phyloP scores from a whole-genome alignment of 2,113 vertebrate genomes.

The Gadus macrocephalus region DNA sequence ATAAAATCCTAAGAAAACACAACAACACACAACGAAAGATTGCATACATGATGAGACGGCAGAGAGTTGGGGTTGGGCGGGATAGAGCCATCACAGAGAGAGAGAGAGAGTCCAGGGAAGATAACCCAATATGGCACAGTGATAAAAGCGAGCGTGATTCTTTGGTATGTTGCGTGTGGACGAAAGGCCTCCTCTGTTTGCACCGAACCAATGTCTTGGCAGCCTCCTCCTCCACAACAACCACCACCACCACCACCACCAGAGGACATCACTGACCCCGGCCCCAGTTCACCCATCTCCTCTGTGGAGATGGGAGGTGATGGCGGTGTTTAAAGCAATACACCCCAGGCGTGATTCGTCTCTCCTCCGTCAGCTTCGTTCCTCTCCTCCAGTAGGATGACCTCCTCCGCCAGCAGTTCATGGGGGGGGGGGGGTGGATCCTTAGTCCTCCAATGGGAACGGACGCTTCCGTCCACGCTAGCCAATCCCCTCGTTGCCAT shows the following conservation, averaged over 20 bases:
- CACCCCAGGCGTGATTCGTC: too few species aligned
- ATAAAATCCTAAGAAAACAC: conserved; percentile 20
- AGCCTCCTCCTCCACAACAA: conserved; percentile 10
- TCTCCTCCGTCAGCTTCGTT: too few species aligned
- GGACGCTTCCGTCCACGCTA: neutral
- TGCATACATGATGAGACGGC: conserved; percentile 36
- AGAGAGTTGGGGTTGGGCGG: conserved; percentile 16
- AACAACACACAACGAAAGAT: conserved; percentile 9
- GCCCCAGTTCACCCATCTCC: too few species aligned
- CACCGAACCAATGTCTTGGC: neutral
- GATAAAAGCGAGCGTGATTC: conserved; percentile 29
- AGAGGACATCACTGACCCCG: too few species aligned
- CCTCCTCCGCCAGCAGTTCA: too few species aligned
- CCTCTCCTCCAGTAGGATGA: too few species aligned
- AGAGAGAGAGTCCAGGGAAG: conserved; percentile 25
- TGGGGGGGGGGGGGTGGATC: too few species aligned
- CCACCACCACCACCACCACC: neutral
- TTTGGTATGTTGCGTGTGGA: conserved; percentile 35
- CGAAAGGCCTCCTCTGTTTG: neutral
- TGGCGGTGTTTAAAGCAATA: too few species aligned
- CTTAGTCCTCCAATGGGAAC: neutral
- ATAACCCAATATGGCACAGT: conserved; percentile 54
- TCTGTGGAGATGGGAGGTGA: too few species aligned
- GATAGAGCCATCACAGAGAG: conserved; percentile 18
- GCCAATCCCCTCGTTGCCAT: neutral